phyloP scores from a whole-genome alignment of 2,113 vertebrate species.

The Caranx ignobilis region DNA sequence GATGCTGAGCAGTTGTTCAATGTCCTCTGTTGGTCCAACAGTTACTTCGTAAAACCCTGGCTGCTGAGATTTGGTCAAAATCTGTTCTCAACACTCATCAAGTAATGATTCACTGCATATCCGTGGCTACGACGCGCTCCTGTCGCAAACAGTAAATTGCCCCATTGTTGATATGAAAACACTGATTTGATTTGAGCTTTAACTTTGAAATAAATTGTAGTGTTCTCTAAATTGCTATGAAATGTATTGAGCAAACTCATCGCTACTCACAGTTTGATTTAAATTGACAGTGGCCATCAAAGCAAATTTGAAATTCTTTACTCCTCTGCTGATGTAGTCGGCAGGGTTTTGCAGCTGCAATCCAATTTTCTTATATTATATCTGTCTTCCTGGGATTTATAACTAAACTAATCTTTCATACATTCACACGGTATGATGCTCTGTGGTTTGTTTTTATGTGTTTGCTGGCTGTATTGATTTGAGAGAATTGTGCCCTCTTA shows the following conservation, averaged over 20 bases:
- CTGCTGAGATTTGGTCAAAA: not conserved
- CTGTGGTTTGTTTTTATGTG: conserved; percentile 14
- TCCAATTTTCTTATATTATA: not conserved
- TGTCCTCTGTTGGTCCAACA: not conserved
- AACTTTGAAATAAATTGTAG: not conserved
- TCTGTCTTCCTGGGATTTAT: not conserved
- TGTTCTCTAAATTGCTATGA: not conserved
- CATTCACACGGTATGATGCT: not conserved
- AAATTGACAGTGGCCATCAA: not conserved
- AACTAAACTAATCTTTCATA: not conserved
- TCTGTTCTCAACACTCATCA: not conserved
- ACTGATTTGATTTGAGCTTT: not conserved
- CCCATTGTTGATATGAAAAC: not conserved
- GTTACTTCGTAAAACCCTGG: not conserved
- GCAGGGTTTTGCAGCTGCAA: not conserved
- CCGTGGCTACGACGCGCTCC: not conserved
- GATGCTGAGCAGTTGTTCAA: not conserved
- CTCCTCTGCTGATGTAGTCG: not conserved
- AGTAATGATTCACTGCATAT: not conserved
- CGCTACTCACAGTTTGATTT: too few species aligned
- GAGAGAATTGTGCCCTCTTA: conserved; percentile 7
- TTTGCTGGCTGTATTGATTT: conserved; percentile 19
- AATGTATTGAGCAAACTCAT: not conserved
- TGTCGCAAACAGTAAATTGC: not conserved
- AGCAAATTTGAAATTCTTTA: not conserved